phyloP scores from a whole-genome alignment of 2,797 vertebrate species.

The Morus bassanus region DNA sequence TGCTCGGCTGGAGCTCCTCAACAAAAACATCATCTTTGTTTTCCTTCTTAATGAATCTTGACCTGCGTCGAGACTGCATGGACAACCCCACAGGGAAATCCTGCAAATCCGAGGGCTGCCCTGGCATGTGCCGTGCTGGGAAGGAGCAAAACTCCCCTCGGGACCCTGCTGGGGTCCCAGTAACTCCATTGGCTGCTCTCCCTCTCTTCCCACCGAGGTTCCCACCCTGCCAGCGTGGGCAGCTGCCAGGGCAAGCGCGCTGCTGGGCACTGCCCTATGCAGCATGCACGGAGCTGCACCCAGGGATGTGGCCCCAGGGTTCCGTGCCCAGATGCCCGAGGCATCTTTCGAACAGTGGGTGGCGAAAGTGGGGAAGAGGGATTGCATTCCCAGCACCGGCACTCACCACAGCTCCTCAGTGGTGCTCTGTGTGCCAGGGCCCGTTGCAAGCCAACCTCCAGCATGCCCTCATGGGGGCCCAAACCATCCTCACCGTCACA shows the following conservation, averaged over 20 bases:
- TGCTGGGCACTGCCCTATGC: neutral
- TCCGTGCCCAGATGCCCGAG: neutral
- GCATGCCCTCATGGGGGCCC: accelerated
- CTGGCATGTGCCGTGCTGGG: accelerated
- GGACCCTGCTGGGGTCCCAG: neutral
- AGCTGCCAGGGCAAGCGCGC: neutral
- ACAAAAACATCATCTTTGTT: neutral
- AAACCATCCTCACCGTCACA: neutral
- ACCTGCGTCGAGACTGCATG: accelerated
- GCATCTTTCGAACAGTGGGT: neutral
- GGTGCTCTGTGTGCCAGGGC: neutral
- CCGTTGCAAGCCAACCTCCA: neutral
- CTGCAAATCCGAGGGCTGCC: neutral
- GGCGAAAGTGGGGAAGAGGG: neutral
- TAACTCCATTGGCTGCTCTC: neutral
- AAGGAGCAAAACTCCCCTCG: neutral
- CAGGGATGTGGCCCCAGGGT: accelerated
- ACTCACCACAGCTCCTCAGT: accelerated
- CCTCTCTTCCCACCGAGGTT: neutral
- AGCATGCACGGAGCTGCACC: accelerated
- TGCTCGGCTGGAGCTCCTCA: neutral
- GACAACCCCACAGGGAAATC: neutral
- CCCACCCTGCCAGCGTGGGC: neutral
- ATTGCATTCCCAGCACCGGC: neutral
- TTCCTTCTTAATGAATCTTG: neutral